A percentile compares a stretch with the other conserved stretches of the same genome.
These are phyloP conservation scores for Platerodrilus igneus DNA, from an alignment of 2,888 invertebrate species.

Conservation along the genomic window DNA sequence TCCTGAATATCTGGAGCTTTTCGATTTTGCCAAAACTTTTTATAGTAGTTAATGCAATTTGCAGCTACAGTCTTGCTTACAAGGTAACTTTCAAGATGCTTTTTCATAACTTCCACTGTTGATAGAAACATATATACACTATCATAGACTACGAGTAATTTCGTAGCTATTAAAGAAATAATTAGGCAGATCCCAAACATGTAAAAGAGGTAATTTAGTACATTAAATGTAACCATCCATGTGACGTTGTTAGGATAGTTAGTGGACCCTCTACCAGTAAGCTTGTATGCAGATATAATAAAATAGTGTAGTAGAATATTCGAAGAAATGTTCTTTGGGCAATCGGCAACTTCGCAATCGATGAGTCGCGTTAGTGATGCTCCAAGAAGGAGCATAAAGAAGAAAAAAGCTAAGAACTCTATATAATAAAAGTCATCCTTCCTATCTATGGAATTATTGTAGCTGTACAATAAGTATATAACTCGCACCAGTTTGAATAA, in stretches of 20 bases:
- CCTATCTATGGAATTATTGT: conserved; percentile 1
- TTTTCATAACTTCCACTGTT: background rate
- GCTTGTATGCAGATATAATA: background rate
- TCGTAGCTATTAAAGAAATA: background rate
- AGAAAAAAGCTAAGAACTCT: background rate
- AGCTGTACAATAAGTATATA: conserved; percentile 1
- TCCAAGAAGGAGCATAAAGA: background rate
- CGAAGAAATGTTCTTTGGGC: background rate
- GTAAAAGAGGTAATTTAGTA: background rate
- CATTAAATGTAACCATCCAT: background rate
- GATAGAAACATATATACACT: conserved; percentile 1
- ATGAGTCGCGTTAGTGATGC: background rate
- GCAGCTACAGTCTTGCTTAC: background rate
- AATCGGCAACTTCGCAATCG: background rate
- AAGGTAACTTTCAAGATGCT: background rate
- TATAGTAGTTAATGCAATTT: conserved; percentile 1
- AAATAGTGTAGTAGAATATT: background rate
- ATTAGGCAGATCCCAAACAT: background rate
- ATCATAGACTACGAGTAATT: background rate
- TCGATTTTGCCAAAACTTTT: background rate
- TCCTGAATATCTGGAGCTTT: too few relatives aligned
- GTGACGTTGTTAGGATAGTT: background rate
- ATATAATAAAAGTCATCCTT: background rate
- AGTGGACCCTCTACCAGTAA: background rate
- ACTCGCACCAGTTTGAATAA: conserved; percentile 7